Conservation (phyloP, 2,888 invertebrate genomes). For the Prosapia bicincta region DNA sequence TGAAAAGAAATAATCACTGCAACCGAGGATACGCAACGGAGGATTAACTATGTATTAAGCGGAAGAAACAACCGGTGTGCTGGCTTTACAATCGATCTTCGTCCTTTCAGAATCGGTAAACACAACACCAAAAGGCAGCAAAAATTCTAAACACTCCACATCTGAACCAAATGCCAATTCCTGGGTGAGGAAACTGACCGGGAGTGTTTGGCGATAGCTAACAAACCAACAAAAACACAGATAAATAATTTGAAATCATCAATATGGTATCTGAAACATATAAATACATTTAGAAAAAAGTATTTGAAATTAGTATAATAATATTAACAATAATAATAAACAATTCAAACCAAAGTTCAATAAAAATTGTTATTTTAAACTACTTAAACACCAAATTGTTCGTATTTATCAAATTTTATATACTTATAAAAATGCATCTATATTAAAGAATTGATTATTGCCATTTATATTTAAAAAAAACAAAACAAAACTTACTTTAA, state of each 20-base stretch:
- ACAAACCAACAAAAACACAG: constrained; percentile 8
- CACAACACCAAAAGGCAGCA: constrained; percentile 74
- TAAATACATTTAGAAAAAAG: neutral
- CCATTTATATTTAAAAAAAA: no score
- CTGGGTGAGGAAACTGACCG: constrained; percentile 79
- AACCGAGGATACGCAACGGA: neutral
- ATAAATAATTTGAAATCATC: neutral
- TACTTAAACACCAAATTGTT: no score
- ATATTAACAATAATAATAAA: no score
- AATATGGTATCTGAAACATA: neutral
- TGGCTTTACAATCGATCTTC: constrained; percentile 88
- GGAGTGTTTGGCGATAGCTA: constrained; percentile 91
- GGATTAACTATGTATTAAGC: constrained; percentile 2
- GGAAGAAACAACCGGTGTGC: constrained; percentile 53
- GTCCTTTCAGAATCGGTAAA: constrained; percentile 65
- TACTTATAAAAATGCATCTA: no score
- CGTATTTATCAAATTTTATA: no score
- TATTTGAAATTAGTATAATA: no score
- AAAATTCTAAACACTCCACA: constrained; percentile 84
- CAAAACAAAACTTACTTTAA: no score
- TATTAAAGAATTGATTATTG: no score
- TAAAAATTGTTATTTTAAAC: no score
- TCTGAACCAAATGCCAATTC: constrained; percentile 84
- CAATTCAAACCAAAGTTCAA: no score
- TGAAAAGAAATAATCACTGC: neutral